Evolutionary conservation across 2,888 invertebrate species (phyloP), one percentile per base, ranked within the genome.

Genomic region (Mechanitis mazaeus): DNA sequence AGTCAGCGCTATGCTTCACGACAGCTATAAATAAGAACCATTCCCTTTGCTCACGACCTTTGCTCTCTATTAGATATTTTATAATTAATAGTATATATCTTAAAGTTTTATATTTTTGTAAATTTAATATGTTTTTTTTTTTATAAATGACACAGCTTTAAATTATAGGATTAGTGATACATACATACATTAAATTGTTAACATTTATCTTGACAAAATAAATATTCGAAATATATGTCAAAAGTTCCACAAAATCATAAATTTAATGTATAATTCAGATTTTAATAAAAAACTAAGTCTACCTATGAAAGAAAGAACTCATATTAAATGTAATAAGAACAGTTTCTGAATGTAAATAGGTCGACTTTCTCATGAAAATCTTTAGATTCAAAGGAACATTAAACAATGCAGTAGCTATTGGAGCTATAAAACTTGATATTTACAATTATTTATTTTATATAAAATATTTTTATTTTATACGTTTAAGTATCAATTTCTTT

Each of bases 11-110:
- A 47, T 38, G 53, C 55, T 66, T 68, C 67, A 68, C 63, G 65
- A 67, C 58, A 61, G 63, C 64, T 56, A 65, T 68, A 65, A 65
- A 67, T 64, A 64, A 56, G 50, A 42, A 56, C 61, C 61, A 60
- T 64, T 64, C 64, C 66, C 58, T 58, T 61, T 33, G 45, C 57
- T 64, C 66, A 64, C 64, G 66, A 64, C 56, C 59, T 46, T 45
- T 50, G 58, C 64, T 64, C 66, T 65, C 65, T 61, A 61, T 55
- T 42, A 59, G 12, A 59, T 56, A 59, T 57, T 33, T 56, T 42
- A 42, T 9, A 42, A 9, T 42, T 42, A 11, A 42, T 42, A 42
- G 11, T 9, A 42, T 42, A 2, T 42, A 42, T 42, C 9, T 42
- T 42, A 42, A 42, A 42, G 20, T 20, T 20, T 20, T 20, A 20